These are phyloP conservation scores for Caenorhabditis latens DNA, from an alignment of 1,140 invertebrate genomes.

Conservation along the genomic window DNA sequence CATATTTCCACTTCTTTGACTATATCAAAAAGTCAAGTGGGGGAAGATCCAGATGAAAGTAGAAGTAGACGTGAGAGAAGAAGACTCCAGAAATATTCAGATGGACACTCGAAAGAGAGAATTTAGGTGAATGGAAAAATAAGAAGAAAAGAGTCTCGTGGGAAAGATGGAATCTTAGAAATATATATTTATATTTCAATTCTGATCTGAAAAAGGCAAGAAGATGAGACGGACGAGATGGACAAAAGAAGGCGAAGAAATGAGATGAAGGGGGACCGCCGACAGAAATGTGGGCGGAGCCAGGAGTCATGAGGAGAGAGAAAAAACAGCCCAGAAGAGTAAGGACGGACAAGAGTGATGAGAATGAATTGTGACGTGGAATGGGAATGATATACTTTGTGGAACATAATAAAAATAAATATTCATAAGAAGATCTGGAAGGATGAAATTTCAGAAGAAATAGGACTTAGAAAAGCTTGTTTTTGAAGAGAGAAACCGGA, in stretches of 20 bases:
- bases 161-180: slow-evolving; percentile 36
- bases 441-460: too few species aligned
- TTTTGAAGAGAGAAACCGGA: too few species aligned
- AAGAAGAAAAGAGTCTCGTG: neutral
- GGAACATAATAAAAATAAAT: neutral
- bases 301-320: neutral
- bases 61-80: too few species aligned
- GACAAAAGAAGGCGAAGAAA: neutral
- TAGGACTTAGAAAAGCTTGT: too few species aligned
- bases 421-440: too few species aligned
- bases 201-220: slow-evolving; percentile 26
- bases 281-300: slow-evolving; percentile 13
- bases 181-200: neutral
- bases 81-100: neutral
- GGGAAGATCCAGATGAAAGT: neutral
- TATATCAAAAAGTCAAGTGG: neutral
- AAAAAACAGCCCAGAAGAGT: neutral
- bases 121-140: neutral
- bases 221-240: neutral
- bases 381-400: too few species aligned
- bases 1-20: neutral
- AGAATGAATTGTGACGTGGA: slow-evolving; percentile 17
- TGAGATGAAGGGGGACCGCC: neutral
- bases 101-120: too few species aligned
- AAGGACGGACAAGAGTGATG: neutral